Conservation (phyloP, 2,113 vertebrate species). For the Mesitornis unicolor region DNA sequence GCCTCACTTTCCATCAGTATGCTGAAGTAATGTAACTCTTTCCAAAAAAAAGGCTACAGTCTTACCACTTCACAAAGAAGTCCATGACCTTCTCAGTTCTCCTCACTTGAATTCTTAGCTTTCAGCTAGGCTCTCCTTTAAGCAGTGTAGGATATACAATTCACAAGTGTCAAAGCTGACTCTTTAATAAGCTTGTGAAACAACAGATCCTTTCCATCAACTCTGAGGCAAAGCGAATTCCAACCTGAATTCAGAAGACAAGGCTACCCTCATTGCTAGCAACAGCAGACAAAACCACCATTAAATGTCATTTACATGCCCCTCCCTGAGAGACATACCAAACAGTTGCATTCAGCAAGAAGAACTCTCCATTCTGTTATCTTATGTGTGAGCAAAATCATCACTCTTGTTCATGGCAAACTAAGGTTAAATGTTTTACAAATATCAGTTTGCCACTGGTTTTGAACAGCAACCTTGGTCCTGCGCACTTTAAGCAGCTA, state of each 20-base stretch:
- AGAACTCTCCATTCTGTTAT: not conserved
- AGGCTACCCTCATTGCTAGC: not conserved
- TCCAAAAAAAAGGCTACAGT: not conserved
- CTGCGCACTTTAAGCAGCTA: not conserved
- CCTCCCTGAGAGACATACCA: not conserved
- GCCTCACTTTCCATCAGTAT: not conserved
- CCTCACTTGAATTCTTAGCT: not conserved
- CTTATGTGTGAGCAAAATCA: not conserved
- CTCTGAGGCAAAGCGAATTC: not conserved
- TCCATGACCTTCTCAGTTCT: not conserved
- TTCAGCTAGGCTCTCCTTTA: not conserved
- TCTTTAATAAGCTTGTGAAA: not conserved
- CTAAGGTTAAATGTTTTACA: not conserved
- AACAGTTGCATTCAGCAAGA: not conserved
- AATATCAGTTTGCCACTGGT: not conserved
- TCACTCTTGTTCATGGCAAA: not conserved
- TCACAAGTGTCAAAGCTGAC: not conserved
- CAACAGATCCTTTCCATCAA: not conserved
- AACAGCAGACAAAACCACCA: not conserved
- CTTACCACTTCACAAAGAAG: not conserved
- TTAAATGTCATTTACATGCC: not conserved
- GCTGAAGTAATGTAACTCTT: not conserved
- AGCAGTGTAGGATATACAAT: not conserved
- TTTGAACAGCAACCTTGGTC: not conserved
- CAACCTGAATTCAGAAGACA: not conserved